Evolutionary conservation across 2,888 invertebrate genomes (phyloP), one percentile per base, ranked within the genome.

Genomic region (Lepidocyrtoides sp.): DNA sequence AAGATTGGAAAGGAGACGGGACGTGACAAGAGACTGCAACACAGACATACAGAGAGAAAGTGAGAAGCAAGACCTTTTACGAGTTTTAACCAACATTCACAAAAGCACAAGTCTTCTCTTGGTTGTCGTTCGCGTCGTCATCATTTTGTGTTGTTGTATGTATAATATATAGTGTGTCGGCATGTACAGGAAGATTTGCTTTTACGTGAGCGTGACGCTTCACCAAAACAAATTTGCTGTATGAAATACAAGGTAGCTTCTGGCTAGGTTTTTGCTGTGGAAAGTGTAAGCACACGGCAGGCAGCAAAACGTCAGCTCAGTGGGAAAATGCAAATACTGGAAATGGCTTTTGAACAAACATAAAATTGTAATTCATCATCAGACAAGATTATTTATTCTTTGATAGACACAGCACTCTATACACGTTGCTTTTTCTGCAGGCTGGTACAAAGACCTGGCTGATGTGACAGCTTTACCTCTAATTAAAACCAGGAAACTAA

Each of bases 11-110:
- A 51, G 72, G 57, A 85, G 72, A 85, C 63, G 60, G 14, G 41
- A 75, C 86, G 41, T 86, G 75, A 77, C 86, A 86, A 57, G 60
- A n/a, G 51, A 51, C 51, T 48, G 7, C 29, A 51, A 51, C 32
- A 29, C 32, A 17, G 51, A 51, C 3, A 81, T 2, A 77, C 1
- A 81, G 36, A 81, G 32, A 81, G 41, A 36, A 26, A 60, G 82
- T 23, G 36, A 54, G n/a, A 20, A 66, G 48, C 63, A 44, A 83
- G 26, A 66, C 63, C 44, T 83, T 83, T 83, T n/a, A 23, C 66
- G 10, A 83, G 44, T 41, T 23, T 57, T 23, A 79, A 79, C 79
- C 79, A 79, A 79, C 54, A 17, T 29, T n/a, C 20, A 79, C 54
- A 29, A 79, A 79, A 79, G n/a, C 32, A 12, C 79, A 54, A 14